Evolutionary conservation across 2,797 vertebrate genomes (phyloP), one percentile per base, ranked within the genome.

Genomic region (Sebastiscus albofasciatus): DNA sequence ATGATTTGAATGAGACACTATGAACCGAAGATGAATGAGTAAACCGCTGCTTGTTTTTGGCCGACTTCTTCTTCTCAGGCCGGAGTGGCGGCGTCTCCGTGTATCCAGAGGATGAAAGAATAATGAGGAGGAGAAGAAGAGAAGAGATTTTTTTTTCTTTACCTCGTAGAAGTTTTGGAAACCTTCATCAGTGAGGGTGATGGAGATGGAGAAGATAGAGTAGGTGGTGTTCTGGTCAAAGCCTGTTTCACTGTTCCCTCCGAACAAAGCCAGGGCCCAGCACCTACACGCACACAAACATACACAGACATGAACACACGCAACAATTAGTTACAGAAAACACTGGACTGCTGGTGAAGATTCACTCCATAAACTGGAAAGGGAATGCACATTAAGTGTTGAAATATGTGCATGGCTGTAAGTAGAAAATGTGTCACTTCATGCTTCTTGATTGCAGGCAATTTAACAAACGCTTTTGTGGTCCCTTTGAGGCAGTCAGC

Each of bases 221-320:
- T 99, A 99, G 66, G 98, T 99, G 84, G 96, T 95, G 92, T 99
- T 99, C 86, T 99, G 98, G 80, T 99, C 98, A 91, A 98, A 99
- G 54, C 98, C 98, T 0, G 97, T 97, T 93, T 99, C 98, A 89
- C 96, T 98, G 95, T 99, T 99, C 87, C 98, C 98, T 91, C 98
- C 98, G 76, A 97, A 98, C 70, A 99, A 92, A 75, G 97, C 97
- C 90, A 99, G 91, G 29, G 98, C 98, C 98, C 98, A 99, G 90
- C 97, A 99, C 69, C 98, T 99, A 81, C 39, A 79, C 70, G 85
- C 84, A 73, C 59, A 46, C 16, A 46, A 12, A 18, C 42, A 3
- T 5, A 42, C 42, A 46, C 20, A 52, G 0, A 52, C 49, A 52
- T 14, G 14, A 16, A 52, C 49, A 52, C 49, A 52, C 0, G 4